Percentiles rank a stretch among this genome's conserved stretches.
Evolutionary conservation across 2,888 invertebrate genomes (phyloP).

Genomic region (Andrena bicolor): DNA sequence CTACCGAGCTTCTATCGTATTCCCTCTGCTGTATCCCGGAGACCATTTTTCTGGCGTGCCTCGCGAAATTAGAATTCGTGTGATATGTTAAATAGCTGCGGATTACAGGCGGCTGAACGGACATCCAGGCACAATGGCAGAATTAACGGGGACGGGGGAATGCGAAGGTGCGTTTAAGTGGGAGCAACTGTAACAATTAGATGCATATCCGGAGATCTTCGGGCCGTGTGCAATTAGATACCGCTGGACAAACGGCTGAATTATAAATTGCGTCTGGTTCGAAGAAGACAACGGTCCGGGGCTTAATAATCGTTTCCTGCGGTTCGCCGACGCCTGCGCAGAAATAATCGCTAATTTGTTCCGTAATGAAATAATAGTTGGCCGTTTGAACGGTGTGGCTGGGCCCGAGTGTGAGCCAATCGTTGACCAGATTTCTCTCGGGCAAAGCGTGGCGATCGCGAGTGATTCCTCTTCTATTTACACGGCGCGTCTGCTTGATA

Average conservation of each 20-base stretch:
- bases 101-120: constrained; percentile 34
- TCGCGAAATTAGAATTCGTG: background rate
- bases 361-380: constrained; percentile 68
- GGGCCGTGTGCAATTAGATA: constrained; percentile 74
- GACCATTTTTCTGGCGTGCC: constrained; percentile 1
- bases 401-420: constrained; percentile 35
- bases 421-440: constrained; percentile 3
- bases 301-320: constrained; percentile 82
- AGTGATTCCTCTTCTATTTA: background rate
- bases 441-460: background rate
- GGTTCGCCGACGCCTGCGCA: constrained; percentile 58
- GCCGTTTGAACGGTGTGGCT: constrained; percentile 29
- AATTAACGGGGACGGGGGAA: constrained; percentile 40
- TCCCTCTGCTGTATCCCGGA: background rate
- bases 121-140: constrained; percentile 36
- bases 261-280: constrained; percentile 77
- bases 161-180: constrained; percentile 45
- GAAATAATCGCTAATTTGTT: constrained; percentile 54
- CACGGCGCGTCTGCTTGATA: background rate
- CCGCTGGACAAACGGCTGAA: constrained; percentile 73
- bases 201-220: constrained; percentile 67
- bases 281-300: constrained; percentile 68
- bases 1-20: constrained; percentile 3
- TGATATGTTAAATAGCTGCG: constrained; percentile 40
- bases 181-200: constrained; percentile 59